Base-by-base conservation (phyloP, 1,140 invertebrate species). In the Dinothrombium tinctorium region DNA sequence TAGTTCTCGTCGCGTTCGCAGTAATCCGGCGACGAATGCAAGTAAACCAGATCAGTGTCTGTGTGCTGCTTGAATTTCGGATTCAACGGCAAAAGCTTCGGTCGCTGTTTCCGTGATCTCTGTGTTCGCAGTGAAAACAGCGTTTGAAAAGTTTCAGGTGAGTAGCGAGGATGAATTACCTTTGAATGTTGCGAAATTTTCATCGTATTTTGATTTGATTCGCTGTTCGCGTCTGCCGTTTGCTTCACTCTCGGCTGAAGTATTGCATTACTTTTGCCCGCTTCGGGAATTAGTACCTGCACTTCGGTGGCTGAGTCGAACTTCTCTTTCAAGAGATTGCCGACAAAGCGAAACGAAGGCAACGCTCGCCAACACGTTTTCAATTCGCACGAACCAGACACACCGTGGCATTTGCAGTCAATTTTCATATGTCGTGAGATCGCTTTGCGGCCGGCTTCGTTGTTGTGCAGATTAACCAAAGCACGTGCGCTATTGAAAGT, bases 391-490 rank as follows among this genome's bases (percentile, higher is more conserved):
- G 83, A 89, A 0, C 84, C 87, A 0, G 81, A 87, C 59, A 92
- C 83, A 6, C 87, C 87, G 56, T 94, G 87, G 56, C 87, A 95
- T 60, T 90, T 92, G 67, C 87, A 95, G n/a, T 28, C 17, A 17
- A 40, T 19, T 2, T 21, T 20, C 23, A 44, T 40, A 15, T 22
- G 33, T 6, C 39, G 19, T 8, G 22, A 26, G 12, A n/a, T 66
- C 58, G 90, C 84, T 75, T 80, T 79, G 60, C 86, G 65, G 35
- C 86, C 87, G 20, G 79, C 82, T 53, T 77, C 72, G 63, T 94
- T 95, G 59, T 96, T 96, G 59, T 96, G 89, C 23, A 94, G 65
- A 62, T 96, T 95, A 83, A 95, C 92, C 46, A 87, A 61, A 38
- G 76, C 78, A 24, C 84, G 63, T 3, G 76, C 76, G 55, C 86